A percentile compares a stretch with the other conserved stretches of the same genome.
Conservation (phyloP, 2,113 vertebrate genomes). For the Oncorhynchus masou region DNA sequence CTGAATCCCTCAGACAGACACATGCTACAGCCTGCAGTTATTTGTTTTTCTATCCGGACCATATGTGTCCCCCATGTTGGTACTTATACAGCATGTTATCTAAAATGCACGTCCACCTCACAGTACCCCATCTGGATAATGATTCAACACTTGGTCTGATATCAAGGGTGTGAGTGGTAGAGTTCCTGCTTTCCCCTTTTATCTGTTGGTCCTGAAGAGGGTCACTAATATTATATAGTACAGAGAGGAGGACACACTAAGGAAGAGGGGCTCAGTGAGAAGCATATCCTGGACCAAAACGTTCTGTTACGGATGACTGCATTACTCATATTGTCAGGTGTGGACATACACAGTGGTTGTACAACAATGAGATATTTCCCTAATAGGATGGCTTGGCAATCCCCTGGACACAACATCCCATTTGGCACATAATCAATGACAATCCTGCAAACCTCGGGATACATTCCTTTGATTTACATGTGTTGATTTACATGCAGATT, state of each 20-base stretch:
- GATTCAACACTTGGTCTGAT: too few species aligned
- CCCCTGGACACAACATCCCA: background rate
- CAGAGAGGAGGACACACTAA: too few species aligned
- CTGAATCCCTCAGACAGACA: constrained; percentile 2
- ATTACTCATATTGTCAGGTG: background rate
- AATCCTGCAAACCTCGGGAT: background rate
- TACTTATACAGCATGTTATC: background rate
- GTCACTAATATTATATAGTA: too few species aligned
- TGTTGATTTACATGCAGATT: background rate
- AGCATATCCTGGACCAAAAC: too few species aligned
- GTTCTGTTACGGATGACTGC: too few species aligned
- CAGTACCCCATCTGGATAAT: too few species aligned
- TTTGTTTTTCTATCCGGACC: background rate
- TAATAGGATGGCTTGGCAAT: background rate
- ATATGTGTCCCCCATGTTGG: background rate
- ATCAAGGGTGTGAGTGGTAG: too few species aligned
- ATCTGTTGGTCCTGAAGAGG: too few species aligned
- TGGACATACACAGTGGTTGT: background rate
- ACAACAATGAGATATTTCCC: background rate
- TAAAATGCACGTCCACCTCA: background rate
- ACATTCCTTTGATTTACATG: background rate
- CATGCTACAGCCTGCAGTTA: background rate
- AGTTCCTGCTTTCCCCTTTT: too few species aligned
- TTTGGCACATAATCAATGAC: background rate
- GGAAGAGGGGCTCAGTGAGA: too few species aligned